Percentiles rank a stretch among this genome's conserved stretches.
phyloP scores from a whole-genome alignment of 2,888 invertebrate genomes.

The Iselma pallidipennis region DNA sequence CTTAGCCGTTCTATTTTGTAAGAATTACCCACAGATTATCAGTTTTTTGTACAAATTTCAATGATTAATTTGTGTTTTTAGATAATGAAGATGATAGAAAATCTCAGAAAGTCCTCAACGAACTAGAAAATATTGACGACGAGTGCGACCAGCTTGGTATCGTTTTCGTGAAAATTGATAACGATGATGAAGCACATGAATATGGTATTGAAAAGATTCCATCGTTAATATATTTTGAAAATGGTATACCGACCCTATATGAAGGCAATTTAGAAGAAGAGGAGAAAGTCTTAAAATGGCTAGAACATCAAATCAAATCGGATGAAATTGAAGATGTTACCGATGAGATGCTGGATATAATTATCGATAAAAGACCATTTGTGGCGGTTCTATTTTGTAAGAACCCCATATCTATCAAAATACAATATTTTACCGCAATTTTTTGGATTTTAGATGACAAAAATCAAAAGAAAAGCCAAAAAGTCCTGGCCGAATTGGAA shows the following conservation, averaged over 20 bases:
- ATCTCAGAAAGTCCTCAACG: slow-evolving; percentile 81
- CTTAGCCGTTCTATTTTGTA: slow-evolving; percentile 89
- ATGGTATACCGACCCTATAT: slow-evolving; percentile 73
- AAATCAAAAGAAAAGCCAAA: slow-evolving; percentile 88
- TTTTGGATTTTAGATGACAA: slow-evolving; percentile 73
- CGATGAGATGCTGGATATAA: slow-evolving; percentile 90
- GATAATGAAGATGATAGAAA: slow-evolving; percentile 89
- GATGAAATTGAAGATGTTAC: slow-evolving; percentile 95
- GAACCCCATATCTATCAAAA: slow-evolving; percentile 49
- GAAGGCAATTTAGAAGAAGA: slow-evolving; percentile 89
- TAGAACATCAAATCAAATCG: slow-evolving; percentile 79
- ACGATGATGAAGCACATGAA: slow-evolving; percentile 86
- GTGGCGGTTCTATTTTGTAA: slow-evolving; percentile 92
- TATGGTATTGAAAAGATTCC: slow-evolving; percentile 90
- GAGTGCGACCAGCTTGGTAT: slow-evolving; percentile 88
- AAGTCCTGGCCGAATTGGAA: slow-evolving; percentile 80
- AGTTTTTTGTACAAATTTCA: not conserved
- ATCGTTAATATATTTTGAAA: slow-evolving; percentile 79
- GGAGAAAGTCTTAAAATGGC: slow-evolving; percentile 85
- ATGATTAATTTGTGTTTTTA: slow-evolving; percentile 45
- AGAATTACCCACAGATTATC: slow-evolving; percentile 48
- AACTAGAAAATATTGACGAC: slow-evolving; percentile 92
- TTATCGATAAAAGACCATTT: slow-evolving; percentile 84
- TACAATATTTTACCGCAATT: not conserved
- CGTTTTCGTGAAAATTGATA: slow-evolving; percentile 91